These are phyloP conservation scores for Epinotia ramella DNA, from an alignment of 2,888 invertebrate genomes.

Conservation along the genomic window DNA sequence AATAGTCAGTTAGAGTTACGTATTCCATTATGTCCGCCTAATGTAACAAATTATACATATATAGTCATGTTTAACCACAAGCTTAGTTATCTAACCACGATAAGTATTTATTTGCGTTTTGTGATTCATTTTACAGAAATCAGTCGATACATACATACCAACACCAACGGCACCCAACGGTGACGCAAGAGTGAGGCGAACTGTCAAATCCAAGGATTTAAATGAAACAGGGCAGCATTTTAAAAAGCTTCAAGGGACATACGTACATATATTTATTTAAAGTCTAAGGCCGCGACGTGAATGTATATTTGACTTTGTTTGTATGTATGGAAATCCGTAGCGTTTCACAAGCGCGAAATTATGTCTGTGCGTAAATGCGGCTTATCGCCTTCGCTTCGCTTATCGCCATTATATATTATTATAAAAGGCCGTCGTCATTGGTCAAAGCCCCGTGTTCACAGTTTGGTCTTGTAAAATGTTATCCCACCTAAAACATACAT, in stretches of 20 bases:
- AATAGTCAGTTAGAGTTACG: background rate
- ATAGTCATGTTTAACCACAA: background rate
- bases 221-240: background rate
- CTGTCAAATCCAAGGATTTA: background rate
- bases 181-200: background rate
- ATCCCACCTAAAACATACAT: too few species aligned
- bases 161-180: too few species aligned
- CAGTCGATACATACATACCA: background rate
- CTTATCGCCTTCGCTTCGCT: too few species aligned
- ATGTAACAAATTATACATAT: conserved; percentile 6
- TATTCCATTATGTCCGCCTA: background rate
- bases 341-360: too few species aligned
- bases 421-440: too few species aligned
- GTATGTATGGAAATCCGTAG: too few species aligned
- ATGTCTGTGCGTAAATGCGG: too few species aligned
- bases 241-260: background rate
- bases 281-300: background rate
- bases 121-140: conserved; percentile 1
- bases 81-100: background rate
- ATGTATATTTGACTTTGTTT: too few species aligned
- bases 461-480: too few species aligned
- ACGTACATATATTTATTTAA: too few species aligned
- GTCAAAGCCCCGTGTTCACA: too few species aligned
- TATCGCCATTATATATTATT: too few species aligned
- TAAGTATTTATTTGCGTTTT: conserved; percentile 1